phyloP scores from a whole-genome alignment of 2,888 invertebrate genomes.

The Drosophila merina region DNA sequence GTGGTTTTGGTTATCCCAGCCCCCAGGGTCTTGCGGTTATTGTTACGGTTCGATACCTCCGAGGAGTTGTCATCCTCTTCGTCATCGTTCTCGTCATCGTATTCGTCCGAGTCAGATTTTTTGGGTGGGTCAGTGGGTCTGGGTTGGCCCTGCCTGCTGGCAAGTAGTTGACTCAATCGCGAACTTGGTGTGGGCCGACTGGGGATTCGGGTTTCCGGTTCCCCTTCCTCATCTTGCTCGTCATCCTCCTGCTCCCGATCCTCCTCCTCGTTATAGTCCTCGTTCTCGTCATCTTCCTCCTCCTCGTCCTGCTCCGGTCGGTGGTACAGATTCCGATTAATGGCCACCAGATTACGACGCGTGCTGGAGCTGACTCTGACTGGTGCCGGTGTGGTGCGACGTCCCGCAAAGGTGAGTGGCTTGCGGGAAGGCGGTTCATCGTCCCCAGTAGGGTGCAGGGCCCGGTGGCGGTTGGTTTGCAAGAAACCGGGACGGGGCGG shows the following conservation, averaged over 20 bases:
- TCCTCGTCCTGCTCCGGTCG: constrained; percentile 21
- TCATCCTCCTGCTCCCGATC: constrained; percentile 30
- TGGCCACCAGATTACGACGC: constrained; percentile 45
- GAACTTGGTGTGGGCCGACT: constrained; percentile 36
- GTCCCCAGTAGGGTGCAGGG: constrained; percentile 21
- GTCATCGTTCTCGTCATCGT: constrained; percentile 24
- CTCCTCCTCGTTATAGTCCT: constrained; percentile 19
- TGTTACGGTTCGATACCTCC: constrained; percentile 44
- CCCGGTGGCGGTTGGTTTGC: constrained; percentile 68
- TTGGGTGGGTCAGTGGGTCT: constrained; percentile 14
- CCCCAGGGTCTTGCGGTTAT: constrained; percentile 14
- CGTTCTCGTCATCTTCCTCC: constrained; percentile 15
- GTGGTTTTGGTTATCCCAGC: constrained; percentile 12
- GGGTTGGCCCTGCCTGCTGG: constrained; percentile 48
- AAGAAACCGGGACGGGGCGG: constrained; percentile 47
- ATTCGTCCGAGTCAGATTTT: constrained; percentile 22
- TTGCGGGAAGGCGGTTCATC: background rate
- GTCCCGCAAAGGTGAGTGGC: constrained; percentile 21
- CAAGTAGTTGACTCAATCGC: constrained; percentile 58
- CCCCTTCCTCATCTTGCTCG: constrained; percentile 27
- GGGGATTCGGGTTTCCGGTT: background rate
- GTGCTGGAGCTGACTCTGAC: constrained; percentile 38
- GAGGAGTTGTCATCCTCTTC: constrained; percentile 25
- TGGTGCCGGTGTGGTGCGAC: constrained; percentile 41
- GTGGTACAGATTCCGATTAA: constrained; percentile 58